Evolutionary conservation across 2,888 invertebrate genomes (phyloP).

Genomic region (Caenorhabditis angaria): DNA sequence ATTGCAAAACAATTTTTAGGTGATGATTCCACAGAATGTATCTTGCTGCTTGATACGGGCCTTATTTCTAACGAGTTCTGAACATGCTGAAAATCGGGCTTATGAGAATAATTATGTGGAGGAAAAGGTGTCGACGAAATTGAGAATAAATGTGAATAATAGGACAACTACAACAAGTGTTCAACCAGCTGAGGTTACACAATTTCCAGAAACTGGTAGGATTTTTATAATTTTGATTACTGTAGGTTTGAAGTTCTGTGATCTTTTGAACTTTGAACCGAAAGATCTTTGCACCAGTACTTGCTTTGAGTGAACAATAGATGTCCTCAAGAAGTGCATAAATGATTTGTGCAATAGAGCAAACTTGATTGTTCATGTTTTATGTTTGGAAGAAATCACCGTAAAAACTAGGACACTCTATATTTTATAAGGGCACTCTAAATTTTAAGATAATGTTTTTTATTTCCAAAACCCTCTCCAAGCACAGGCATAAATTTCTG

Average conservation of each 20-base stretch:
- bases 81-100: no score
- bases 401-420: no score
- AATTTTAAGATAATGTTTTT: no score
- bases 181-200: neutral
- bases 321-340: no score
- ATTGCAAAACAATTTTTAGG: conserved; percentile 1
- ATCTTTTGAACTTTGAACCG: no score
- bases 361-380: no score
- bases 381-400: neutral
- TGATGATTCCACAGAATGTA: conserved; percentile 30
- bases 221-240: neutral
- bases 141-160: neutral
- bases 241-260: no score
- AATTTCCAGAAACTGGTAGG: conserved; percentile 5
- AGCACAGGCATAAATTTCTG: no score
- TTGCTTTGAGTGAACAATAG: no score
- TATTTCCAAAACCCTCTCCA: neutral
- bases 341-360: no score
- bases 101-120: neutral
- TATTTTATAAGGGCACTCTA: no score
- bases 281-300: no score
- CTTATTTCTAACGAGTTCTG: conserved; percentile 21
- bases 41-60: conserved; percentile 39
- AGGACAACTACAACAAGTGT: neutral
- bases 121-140: neutral